A percentile compares a stretch with the other conserved stretches of the same genome.
phyloP scores from a whole-genome alignment of 92 coral and sea anemone species.

The Ricordea florida region DNA sequence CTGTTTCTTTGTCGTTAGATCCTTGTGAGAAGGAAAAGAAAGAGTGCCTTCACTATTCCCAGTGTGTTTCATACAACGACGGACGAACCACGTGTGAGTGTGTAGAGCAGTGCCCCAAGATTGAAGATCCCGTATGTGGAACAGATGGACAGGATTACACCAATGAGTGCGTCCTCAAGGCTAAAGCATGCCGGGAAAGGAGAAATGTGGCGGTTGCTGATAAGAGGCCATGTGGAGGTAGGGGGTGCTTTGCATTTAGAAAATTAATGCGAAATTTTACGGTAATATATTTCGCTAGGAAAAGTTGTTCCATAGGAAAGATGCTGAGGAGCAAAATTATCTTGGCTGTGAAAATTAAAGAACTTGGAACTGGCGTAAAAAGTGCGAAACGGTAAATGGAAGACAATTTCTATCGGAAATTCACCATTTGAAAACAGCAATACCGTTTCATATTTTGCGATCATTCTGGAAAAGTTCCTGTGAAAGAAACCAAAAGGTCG shows the following conservation, averaged over 20 bases:
- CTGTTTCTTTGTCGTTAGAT: conserved; percentile 40
- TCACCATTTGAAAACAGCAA: too few species aligned
- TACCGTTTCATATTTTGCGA: too few species aligned
- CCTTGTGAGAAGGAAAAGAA: conserved; percentile 78
- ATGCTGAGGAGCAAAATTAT: too few species aligned
- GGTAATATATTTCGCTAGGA: background rate
- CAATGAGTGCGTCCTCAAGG: conserved; percentile 81
- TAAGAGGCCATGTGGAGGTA: conserved; percentile 84
- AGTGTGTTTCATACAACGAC: conserved; percentile 82
- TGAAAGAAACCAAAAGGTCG: too few species aligned
- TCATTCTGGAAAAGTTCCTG: too few species aligned
- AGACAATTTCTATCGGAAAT: too few species aligned
- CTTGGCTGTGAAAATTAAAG: too few species aligned
- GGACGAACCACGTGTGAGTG: conserved; percentile 86
- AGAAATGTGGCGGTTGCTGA: conserved; percentile 57
- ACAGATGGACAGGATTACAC: conserved; percentile 83
- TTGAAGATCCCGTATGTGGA: conserved; percentile 91
- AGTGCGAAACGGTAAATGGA: too few species aligned
- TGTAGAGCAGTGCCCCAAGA: conserved; percentile 66
- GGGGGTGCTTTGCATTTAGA: background rate
- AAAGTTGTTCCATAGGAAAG: too few species aligned
- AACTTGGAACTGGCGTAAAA: too few species aligned
- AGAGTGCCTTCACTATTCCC: conserved; percentile 72
- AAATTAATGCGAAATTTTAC: too few species aligned
- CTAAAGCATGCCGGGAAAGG: conserved; percentile 75